phyloP scores from a whole-genome alignment of 1,140 invertebrate species.

The Danaus melanippus region DNA sequence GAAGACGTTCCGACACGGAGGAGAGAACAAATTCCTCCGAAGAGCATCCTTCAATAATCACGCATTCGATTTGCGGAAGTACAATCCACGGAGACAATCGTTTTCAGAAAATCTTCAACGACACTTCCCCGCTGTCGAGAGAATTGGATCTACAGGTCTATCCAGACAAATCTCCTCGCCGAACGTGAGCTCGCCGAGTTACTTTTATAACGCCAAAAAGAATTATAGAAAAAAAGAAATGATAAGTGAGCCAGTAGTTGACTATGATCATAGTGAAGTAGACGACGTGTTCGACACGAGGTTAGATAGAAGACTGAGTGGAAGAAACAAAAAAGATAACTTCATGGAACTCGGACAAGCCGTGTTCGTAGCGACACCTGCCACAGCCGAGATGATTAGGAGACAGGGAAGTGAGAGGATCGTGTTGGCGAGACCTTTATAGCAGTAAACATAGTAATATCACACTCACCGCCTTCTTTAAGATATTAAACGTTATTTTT shows the following conservation, averaged over 20 bases:
- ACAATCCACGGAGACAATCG: slow-evolving; percentile 48
- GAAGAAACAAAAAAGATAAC: slow-evolving; percentile 45
- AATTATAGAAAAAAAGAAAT: slow-evolving; percentile 50
- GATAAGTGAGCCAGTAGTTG: slow-evolving; percentile 59
- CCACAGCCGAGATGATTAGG: slow-evolving; percentile 59
- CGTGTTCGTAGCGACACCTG: slow-evolving; percentile 61
- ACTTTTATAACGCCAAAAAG: slow-evolving; percentile 45
- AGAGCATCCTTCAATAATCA: slow-evolving; percentile 55
- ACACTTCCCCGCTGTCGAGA: slow-evolving; percentile 54
- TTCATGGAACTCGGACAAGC: slow-evolving; percentile 61
- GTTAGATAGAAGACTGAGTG: slow-evolving; percentile 39
- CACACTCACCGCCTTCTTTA: slow-evolving; percentile 1
- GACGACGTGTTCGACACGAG: slow-evolving; percentile 62
- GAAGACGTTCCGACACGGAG: slow-evolving; percentile 32
- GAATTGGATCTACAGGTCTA: slow-evolving; percentile 32
- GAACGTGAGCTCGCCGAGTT: slow-evolving; percentile 46
- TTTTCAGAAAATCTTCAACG: slow-evolving; percentile 61
- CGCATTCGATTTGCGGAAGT: slow-evolving; percentile 33
- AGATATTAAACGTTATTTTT: too few species aligned
- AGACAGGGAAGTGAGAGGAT: slow-evolving; percentile 60
- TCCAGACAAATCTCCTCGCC: slow-evolving; percentile 54
- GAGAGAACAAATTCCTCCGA: slow-evolving; percentile 38
- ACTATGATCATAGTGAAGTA: slow-evolving; percentile 69
- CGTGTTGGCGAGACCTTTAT: slow-evolving; percentile 58
- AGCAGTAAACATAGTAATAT: slow-evolving; percentile 18